Evolutionary conservation across 53 echinoderm and acorn worm genomes (phyloP), one percentile per base, ranked within the genome.

Genomic region (Actinopyga echinites): DNA sequence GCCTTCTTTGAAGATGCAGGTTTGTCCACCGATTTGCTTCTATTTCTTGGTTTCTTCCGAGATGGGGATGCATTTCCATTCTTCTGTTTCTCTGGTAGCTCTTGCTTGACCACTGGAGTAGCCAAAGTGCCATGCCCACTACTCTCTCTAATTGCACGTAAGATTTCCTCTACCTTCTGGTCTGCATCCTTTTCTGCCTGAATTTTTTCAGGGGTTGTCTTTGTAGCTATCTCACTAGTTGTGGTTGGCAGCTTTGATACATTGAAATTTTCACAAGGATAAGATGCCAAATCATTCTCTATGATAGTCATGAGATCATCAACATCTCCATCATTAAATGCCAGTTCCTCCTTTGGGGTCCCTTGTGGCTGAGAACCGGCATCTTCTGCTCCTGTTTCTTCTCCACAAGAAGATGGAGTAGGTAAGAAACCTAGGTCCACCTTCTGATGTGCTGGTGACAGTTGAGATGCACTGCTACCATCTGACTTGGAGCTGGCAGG

Each of bases 151-250:
- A 80, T 80, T 61, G 81, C 81, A 61, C 63, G 81, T 31, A 57
- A 30, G 35, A 85, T 62, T 31, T 85, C 75, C 57, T 85, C 85
- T 5, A 85, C 75, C 40, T 85, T 74, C 29, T 75, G 43, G 31
- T 85, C 75, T 6, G 69, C 84, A 56, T 69, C 69, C 54, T 17
- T 42, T 60, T 85, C 85, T 23, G 75, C 30, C 57, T 75, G 43
- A 24, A 34, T 38, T 43, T 64, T 83, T 19, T 37, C 59, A 28
- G 75, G 43, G 25, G 59, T 11, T 29, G 36, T 55, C 29, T 84
- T 84, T 2, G 19, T 54, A 9, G 24, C 19, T 20, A 75, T 20
- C 5, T 75, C 75, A 34, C 37, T 85, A 1, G 58, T 36, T 17
- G 33, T 26, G 21, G 15, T 22, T 40, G 37, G 37, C 26, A 23